Base-by-base conservation (phyloP, 2,797 vertebrate species). In the Antennarius maculatus region DNA sequence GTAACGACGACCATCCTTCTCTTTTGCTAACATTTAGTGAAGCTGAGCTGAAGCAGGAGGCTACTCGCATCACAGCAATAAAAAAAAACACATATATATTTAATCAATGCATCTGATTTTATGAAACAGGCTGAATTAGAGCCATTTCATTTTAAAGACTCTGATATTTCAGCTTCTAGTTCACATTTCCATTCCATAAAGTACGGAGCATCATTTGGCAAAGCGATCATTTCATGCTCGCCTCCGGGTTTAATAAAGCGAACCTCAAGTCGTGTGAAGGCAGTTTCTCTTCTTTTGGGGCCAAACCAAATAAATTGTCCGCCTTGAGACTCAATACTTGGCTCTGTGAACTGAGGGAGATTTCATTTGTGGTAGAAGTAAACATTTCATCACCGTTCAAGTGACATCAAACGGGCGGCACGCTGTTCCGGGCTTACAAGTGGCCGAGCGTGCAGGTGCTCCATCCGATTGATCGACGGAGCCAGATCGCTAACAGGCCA, bases 361-460 rank as follows among this genome's bases (percentile, higher is more conserved):
- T 84, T 90, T 88, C 77, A 82, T 89, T 88, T 88, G 75, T 71
- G 79, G 74, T 60, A 59, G 58, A 75, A 42, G 66, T 61, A 54
- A 81, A 71, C 78, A 85, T 87, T 93, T 91, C 81, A 92, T 91
- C 88, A 64, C 43, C 31, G 68, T 83, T 89, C 86, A 88, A 86
- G 78, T 75, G 86, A 86, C 92, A 87, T 93, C 90, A 93, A 92
- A 91, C 81, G 53, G 81, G 74, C 88, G 63, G 86, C 89, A 82
- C 85, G 53, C 78, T 74, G 81, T 90, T 85, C 82, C 85, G 66
- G 79, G 78, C 89, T 88, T 87, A 89, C 80, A 81, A 91, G 83
- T 54, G 80, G 76, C 74, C 57, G 82, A 82, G 82, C 55, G 83
- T 80, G 86, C 91, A 92, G 87, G 91, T 92, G 91, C 81, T 81